Evolutionary conservation across 2,888 invertebrate genomes (phyloP), one percentile per base, ranked within the genome.

Genomic region (Nineta flava): DNA sequence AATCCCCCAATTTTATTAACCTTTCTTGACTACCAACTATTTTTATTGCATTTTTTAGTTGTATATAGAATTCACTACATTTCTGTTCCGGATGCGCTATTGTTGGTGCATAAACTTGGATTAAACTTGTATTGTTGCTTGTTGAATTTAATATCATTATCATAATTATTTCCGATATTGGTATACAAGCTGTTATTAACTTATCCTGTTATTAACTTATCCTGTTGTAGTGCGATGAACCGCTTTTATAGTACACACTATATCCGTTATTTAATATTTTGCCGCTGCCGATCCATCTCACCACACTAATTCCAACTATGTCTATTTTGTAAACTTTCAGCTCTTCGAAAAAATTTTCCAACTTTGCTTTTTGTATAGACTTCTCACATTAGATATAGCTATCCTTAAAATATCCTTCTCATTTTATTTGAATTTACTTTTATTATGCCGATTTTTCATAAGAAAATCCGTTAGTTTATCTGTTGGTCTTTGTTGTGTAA

Each of bases 131-230:
- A 21, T 48, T 50, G 50, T 34, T 45, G 45, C 44, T 47, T 26
- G 43, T 49, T 52, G 51, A 52, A 48, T 52, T 48, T 47, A 46
- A 40, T 47, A 46, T 52, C 19, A 50, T 51, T 42, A 26, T 45
- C 5, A 45, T 35, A 4, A 35, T 35, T 6, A 2, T 44, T n/a
- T 17, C 16, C 12, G 21, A 21, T 44, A 44, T 21, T 44, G 44
- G 44, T n/a, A n/a, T n/a, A n/a, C n/a, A 5, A 19, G 5, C 5
- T 19, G 19, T 19, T 5, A 3, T 19, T 19, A 3, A 3, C 19
- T 19, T 19, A 2, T 19, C n/a, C 19, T 19, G 19, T 3, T 19
- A 19, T 2, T 5, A 19, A 19, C 19, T 5, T 19, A 42, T 9
- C 2, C 42, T 9, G 15, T 42, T 42, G 10, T 42, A 3, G 9